Conservation (phyloP, 53 echinoderm and acorn worm species). For the Apostichopus leukothele region DNA sequence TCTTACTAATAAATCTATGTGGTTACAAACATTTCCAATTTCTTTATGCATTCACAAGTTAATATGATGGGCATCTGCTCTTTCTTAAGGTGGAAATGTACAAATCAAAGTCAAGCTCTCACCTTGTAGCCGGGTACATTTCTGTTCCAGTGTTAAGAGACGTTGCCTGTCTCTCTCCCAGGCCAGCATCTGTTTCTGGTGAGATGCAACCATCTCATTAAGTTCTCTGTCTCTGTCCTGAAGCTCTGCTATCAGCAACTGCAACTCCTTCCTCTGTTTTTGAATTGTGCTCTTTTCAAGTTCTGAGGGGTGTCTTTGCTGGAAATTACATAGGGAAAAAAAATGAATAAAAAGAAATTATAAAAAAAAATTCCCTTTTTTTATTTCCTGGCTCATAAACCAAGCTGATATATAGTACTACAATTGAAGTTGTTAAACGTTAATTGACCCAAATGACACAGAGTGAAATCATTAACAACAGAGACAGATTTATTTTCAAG, state of each 20-base stretch:
- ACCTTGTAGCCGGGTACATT: constrained; percentile 81
- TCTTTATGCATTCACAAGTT: no score
- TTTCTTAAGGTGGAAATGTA: no score
- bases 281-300: constrained; percentile 88
- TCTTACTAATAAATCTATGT: no score
- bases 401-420: not conserved
- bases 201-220: constrained; percentile 97
- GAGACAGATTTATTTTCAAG: no score
- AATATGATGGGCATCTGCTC: no score
- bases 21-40: no score
- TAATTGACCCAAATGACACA: not conserved
- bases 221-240: constrained; percentile 95
- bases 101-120: not conserved
- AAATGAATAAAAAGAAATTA: not conserved
- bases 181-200: constrained; percentile 92
- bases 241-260: constrained; percentile 84
- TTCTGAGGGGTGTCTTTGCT: constrained; percentile 74
- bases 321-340: not conserved
- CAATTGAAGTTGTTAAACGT: not conserved
- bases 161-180: constrained; percentile 97
- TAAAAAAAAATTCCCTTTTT: not conserved
- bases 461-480: no score
- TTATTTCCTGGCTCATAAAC: not conserved
- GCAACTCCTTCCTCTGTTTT: constrained; percentile 88
- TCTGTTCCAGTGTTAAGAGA: constrained; percentile 82